Percentiles rank a stretch among this genome's conserved stretches.
These are phyloP conservation scores for Oryzias sinensis DNA, from an alignment of 2,797 vertebrate genomes.

Conservation along the genomic window DNA sequence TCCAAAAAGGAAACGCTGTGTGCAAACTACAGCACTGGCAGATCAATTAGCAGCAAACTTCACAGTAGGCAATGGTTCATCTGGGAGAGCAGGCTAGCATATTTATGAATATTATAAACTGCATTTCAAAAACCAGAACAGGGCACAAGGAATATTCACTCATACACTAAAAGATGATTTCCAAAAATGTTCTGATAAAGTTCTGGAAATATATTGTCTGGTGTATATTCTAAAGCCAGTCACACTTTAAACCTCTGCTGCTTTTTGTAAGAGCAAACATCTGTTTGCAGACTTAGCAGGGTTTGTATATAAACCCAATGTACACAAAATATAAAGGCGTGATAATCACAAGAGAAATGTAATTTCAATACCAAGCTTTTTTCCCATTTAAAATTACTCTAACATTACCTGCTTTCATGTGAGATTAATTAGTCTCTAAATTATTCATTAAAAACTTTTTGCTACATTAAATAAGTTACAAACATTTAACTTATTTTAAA, in stretches of 20 bases:
- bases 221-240: conserved; percentile 24
- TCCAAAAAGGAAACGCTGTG: conserved; percentile 56
- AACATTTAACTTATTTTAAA: no score
- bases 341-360: conserved; percentile 24
- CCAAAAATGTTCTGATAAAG: conserved; percentile 21
- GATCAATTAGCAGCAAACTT: conserved; percentile 68
- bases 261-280: conserved; percentile 48
- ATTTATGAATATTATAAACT: conserved; percentile 75
- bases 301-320: conserved; percentile 39
- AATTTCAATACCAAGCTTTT: conserved; percentile 15
- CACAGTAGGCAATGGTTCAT: conserved; percentile 59
- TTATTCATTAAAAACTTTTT: no score
- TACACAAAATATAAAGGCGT: conserved; percentile 37
- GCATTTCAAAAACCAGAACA: conserved; percentile 47
- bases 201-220: not conserved
- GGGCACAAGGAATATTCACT: conserved; percentile 19
- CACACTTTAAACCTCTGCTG: conserved; percentile 23
- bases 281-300: conserved; percentile 50
- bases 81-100: conserved; percentile 60
- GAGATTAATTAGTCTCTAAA: conserved; percentile 5
- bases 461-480: no score
- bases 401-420: conserved; percentile 26
- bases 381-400: conserved; percentile 18
- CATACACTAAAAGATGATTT: conserved; percentile 18
- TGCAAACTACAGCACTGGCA: conserved; percentile 41